Percentiles rank a stretch among this genome's conserved stretches.
Evolutionary conservation across 1,140 invertebrate species (phyloP).

Genomic region (Zaprionus kolodkinae): DNA sequence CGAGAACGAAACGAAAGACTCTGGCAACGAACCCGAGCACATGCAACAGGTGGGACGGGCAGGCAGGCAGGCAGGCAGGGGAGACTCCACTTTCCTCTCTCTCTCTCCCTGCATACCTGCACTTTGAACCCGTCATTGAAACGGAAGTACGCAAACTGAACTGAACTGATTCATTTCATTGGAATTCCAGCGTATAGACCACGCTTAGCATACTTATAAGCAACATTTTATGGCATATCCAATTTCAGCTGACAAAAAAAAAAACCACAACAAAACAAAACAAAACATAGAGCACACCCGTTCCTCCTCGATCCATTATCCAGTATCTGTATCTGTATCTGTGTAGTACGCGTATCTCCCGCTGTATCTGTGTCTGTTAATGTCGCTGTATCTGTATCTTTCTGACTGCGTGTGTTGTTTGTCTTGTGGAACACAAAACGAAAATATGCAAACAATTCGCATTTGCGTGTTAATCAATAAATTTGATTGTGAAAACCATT

Average conservation of each 20-base stretch:
- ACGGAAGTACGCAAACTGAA: conserved; percentile 38
- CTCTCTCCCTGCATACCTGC: not conserved
- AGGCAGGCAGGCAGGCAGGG: not conserved
- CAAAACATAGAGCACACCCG: conserved; percentile 58
- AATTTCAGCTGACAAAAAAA: conserved; percentile 48
- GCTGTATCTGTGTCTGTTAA: conserved; percentile 13
- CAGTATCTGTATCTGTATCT: conserved; percentile 19
- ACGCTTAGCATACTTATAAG: conserved; percentile 49
- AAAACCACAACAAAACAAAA: conserved; percentile 18
- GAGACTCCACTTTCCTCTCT: too few species aligned
- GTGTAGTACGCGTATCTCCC: conserved; percentile 6
- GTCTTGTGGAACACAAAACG: conserved; percentile 62
- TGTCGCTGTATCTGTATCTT: conserved; percentile 37
- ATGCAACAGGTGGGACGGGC: not conserved
- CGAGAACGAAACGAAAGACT: conserved; percentile 68
- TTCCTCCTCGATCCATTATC: conserved; percentile 37
- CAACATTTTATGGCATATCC: conserved; percentile 72
- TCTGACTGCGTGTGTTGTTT: conserved; percentile 33
- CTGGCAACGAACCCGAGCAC: conserved; percentile 57
- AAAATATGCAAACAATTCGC: conserved; percentile 81
- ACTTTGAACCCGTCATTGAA: conserved; percentile 40
- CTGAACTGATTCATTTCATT: conserved; percentile 53
- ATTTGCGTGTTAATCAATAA: conserved; percentile 81
- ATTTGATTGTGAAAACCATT: conserved; percentile 80
- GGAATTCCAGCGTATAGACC: conserved; percentile 29